Conservation (phyloP, 1,140 invertebrate species). For the Tribolium castaneum region DNA sequence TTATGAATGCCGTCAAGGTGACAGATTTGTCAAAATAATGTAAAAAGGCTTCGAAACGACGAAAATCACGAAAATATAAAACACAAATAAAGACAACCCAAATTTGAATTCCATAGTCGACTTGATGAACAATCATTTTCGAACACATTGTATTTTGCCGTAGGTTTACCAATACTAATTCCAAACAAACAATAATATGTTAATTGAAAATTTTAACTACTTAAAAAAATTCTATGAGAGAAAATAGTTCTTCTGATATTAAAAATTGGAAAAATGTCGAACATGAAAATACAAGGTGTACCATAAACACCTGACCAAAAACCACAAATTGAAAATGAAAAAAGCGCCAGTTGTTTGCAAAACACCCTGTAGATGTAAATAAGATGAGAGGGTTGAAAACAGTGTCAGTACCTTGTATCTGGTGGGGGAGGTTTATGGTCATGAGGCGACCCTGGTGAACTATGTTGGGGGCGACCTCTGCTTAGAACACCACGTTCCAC, state of each 20-base stretch:
- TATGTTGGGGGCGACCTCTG: slow-evolving; percentile 41
- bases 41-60: no score
- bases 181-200: no score
- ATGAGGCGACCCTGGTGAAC: slow-evolving; percentile 53
- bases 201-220: no score
- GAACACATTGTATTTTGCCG: no score
- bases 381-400: slow-evolving; percentile 2
- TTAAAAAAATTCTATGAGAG: no score
- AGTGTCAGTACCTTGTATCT: slow-evolving; percentile 60
- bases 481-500: slow-evolving; percentile 48
- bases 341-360: not conserved
- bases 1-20: no score
- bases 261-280: not conserved
- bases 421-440: slow-evolving; percentile 60
- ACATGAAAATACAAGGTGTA: slow-evolving; percentile 6
- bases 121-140: no score
- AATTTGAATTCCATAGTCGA: no score
- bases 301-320: not conserved
- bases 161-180: no score
- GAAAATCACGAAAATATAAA: no score
- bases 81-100: no score
- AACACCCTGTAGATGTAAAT: not conserved
- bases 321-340: not conserved
- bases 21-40: no score
- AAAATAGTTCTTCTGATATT: not conserved